Conservation (phyloP, 30 jellyfish, hydroid and myxozoan species). For the Aurelia sp. region DNA sequence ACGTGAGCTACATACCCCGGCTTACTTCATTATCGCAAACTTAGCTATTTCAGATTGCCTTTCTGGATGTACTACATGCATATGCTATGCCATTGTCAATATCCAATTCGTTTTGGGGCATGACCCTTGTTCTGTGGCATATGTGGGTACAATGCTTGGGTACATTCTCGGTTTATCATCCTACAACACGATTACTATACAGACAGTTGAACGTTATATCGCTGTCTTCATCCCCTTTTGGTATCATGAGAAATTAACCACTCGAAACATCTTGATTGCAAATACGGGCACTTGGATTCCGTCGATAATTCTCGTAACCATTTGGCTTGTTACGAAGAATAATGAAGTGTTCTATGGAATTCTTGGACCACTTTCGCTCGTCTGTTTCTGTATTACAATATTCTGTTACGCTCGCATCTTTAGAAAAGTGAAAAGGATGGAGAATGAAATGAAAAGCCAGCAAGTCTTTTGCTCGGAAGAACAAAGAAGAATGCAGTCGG, state of each 20-base stretch:
- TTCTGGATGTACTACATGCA: conserved; percentile 34
- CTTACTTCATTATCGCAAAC: conserved; percentile 35
- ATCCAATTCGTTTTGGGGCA: conserved; percentile 20
- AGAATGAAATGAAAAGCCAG: conserved; percentile 38
- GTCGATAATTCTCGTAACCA: conserved; percentile 6
- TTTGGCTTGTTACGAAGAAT: conserved; percentile 39
- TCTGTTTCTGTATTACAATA: conserved; percentile 4
- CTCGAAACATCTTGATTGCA: conserved; percentile 4
- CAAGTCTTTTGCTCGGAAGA: conserved; percentile 40
- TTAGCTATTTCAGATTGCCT: conserved; percentile 58
- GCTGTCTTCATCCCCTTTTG: conserved; percentile 64
- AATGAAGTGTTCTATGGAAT: conserved; percentile 14
- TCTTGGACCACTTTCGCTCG: conserved; percentile 26
- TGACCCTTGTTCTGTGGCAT: conserved; percentile 56
- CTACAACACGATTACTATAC: conserved; percentile 32
- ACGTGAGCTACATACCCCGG: conserved; percentile 52
- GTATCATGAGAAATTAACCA: conserved; percentile 55
- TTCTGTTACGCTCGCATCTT: conserved; percentile 20
- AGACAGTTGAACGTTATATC: conserved; percentile 53
- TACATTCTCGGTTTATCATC: conserved; percentile 50
- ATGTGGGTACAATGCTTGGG: conserved; percentile 41
- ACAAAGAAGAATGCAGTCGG: conserved; percentile 27
- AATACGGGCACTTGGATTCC: conserved; percentile 33
- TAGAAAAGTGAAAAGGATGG: conserved; percentile 49
- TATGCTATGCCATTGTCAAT: conserved; percentile 37